A percentile compares a stretch with the other conserved stretches of the same genome.
Conservation (phyloP, 2,888 invertebrate species). For the Microctonus hyperodae region DNA sequence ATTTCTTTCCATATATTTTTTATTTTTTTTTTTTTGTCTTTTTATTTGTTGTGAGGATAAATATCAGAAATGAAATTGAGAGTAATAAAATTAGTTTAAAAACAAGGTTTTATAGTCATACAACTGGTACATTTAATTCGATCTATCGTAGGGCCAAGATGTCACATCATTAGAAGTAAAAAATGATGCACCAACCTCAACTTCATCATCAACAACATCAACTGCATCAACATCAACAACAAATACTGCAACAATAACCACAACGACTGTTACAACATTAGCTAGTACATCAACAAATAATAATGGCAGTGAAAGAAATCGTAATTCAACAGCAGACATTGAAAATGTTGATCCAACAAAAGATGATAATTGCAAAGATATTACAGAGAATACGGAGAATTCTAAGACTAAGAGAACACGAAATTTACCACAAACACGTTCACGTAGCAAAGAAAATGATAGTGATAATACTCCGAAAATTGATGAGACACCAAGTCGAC, state of each 20-base stretch:
- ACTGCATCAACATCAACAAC: slow-evolving; percentile 42
- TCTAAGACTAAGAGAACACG: slow-evolving; percentile 34
- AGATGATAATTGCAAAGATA: slow-evolving; percentile 46
- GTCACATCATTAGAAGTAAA: slow-evolving; percentile 33
- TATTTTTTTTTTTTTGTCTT: no score
- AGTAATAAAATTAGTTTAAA: not conserved
- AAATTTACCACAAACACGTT: slow-evolving; percentile 13
- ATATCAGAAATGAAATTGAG: not conserved
- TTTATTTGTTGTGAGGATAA: not conserved
- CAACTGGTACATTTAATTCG: slow-evolving; percentile 47
- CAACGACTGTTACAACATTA: slow-evolving; percentile 41
- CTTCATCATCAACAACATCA: not conserved
- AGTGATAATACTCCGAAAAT: not conserved
- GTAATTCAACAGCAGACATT: slow-evolving; percentile 44
- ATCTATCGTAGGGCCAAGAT: slow-evolving; percentile 28
- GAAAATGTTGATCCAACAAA: slow-evolving; percentile 37
- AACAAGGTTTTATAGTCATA: slow-evolving; percentile 28
- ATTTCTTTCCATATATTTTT: not conserved
- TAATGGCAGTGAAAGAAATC: slow-evolving; percentile 56
- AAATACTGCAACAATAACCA: slow-evolving; percentile 15
- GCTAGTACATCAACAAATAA: slow-evolving; percentile 39
- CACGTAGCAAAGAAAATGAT: slow-evolving; percentile 21
- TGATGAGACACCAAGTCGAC: slow-evolving; percentile 29
- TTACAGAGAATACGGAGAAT: slow-evolving; percentile 38
- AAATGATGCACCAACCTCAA: slow-evolving; percentile 42